Base-by-base conservation (phyloP, 1,140 invertebrate genomes). In the Penaeus vannamei region DNA sequence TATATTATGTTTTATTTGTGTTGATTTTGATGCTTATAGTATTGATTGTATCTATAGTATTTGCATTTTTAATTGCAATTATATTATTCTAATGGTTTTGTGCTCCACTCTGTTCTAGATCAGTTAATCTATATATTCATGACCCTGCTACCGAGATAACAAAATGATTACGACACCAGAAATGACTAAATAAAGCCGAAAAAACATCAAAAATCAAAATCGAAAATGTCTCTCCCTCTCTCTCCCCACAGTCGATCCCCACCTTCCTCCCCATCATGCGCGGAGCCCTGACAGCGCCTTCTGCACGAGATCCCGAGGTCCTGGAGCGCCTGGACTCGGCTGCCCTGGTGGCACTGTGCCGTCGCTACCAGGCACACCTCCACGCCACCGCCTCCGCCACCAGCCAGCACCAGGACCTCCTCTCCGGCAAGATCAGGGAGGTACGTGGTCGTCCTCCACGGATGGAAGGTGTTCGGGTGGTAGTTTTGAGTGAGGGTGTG, bases 231-330 rank as follows among this genome's bases (percentile, higher is more conserved):
- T 87, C 23, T 90, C 36, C 84, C 87, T 82, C 60, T 20, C 76
- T 84, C 62, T 72, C 72, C 22, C 12, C 7, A 59, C 85, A 91
- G 91, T 81, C 64, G 60, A 97, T 98, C 91, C 97, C 98, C 19
- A 97, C 97, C 93, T 98, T 99, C 93, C 93, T 98, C 81, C 98
- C 98, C 1, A 98, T 99, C 36, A 97, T 99, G 95, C 93, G 97
- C 69, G 97, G 97, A 17, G 97, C 97, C 0, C 93, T 98, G 4
- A 97, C 97, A 90, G 93, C 98, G 76, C 97, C 97, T 0, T 96
- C 96, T 53, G 96, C 96, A 1, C 94, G 97, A 79, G 98, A 98
- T 93, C 95, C 96, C 0, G 98, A 98, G 93, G 95, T 98, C 12
- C 93, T 98, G 12, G 97, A 98, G 93, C 95, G 97, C 92, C 93